Percentiles rank a stretch among this genome's conserved stretches.
These are phyloP conservation scores for Pissodes strobi DNA, from an alignment of 1,140 invertebrate genomes.

Conservation along the genomic window DNA sequence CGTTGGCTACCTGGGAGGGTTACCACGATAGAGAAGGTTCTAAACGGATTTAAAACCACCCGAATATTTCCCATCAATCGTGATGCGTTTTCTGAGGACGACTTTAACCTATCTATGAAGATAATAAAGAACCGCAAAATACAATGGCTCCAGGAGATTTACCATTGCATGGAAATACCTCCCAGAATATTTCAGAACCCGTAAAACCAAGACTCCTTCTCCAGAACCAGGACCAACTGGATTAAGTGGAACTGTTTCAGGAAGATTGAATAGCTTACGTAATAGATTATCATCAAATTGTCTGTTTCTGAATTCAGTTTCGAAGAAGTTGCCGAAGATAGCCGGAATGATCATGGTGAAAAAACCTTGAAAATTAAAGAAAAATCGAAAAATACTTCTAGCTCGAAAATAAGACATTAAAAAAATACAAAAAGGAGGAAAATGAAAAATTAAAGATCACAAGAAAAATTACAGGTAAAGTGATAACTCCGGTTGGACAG, in stretches of 20 bases:
- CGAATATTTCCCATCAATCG: not conserved
- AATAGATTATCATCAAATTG: slow-evolving; percentile 3
- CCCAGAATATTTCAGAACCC: not conserved
- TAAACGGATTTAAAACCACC: not conserved
- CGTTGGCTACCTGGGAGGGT: too few species aligned
- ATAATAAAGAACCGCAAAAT: not conserved
- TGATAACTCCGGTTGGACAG: too few species aligned
- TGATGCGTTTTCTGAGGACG: slow-evolving; percentile 2
- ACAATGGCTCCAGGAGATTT: slow-evolving; percentile 1
- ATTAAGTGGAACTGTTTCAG: too few species aligned
- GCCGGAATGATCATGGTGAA: slow-evolving; percentile 1
- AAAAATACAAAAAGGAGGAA: too few species aligned
- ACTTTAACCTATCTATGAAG: slow-evolving; percentile 10
- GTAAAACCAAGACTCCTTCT: not conserved
- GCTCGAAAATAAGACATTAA: slow-evolving; percentile 2
- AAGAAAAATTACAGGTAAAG: too few species aligned
- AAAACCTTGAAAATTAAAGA: slow-evolving; percentile 14
- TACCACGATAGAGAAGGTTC: too few species aligned
- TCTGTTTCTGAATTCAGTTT: slow-evolving; percentile 11
- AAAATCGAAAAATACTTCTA: slow-evolving; percentile 5
- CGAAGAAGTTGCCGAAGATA: slow-evolving; percentile 4
- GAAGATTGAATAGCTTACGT: too few species aligned
- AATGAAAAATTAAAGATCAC: not conserved
- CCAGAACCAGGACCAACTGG: slow-evolving; percentile 13
- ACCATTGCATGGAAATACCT: not conserved